Conservation (phyloP, 2,888 invertebrate species). For the Cosmia trapezina region DNA sequence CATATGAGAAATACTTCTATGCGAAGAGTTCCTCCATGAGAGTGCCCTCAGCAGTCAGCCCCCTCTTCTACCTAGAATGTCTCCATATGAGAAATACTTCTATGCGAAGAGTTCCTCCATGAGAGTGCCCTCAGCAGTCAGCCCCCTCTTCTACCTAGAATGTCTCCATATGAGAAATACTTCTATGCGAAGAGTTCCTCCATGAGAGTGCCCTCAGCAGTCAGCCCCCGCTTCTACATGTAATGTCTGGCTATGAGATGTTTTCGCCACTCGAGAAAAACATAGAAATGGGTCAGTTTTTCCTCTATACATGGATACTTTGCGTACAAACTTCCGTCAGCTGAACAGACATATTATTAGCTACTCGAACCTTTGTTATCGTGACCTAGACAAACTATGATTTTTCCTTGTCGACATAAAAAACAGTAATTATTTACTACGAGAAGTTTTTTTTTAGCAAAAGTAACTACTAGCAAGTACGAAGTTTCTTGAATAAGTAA, state of each 20-base stretch:
- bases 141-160: not conserved
- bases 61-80: no score
- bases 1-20: no score
- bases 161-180: no score
- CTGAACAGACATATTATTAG: not conserved
- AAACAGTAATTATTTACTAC: slow-evolving; percentile 6
- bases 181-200: not conserved
- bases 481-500: no score
- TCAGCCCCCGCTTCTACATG: not conserved
- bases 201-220: not conserved
- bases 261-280: not conserved
- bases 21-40: no score
- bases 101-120: not conserved
- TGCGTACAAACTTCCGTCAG: slow-evolving; percentile 1
- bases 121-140: not conserved
- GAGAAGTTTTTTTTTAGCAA: no score
- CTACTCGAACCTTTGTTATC: not conserved
- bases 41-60: no score
- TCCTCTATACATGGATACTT: not conserved
- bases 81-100: no score
- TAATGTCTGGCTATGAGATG: not conserved
- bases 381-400: slow-evolving; percentile 22
- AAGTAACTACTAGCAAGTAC: no score
- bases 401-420: slow-evolving; percentile 28
- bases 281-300: slow-evolving; percentile 14